Evolutionary conservation across 1,140 invertebrate species (phyloP).

Genomic region (Megathymus violae): DNA sequence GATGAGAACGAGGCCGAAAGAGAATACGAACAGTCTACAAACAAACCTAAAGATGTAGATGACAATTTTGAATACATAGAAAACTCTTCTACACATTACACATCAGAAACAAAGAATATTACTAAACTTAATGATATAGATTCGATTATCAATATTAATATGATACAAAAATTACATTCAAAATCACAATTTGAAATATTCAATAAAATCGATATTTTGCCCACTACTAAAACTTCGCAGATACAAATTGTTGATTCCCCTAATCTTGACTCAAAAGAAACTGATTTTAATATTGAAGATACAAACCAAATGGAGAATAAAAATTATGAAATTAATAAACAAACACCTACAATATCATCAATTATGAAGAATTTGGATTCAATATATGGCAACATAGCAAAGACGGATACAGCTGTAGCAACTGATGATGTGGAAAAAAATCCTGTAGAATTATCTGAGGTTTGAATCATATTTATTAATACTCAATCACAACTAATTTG

Average conservation of each 20-base stretch:
- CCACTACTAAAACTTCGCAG: background rate
- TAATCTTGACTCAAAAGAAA: background rate
- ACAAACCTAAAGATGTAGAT: background rate
- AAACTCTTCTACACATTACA: background rate
- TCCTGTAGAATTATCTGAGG: background rate
- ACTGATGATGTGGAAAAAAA: background rate
- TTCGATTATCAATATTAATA: no score
- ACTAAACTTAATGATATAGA: background rate
- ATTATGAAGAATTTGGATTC: slow-evolving; percentile 11
- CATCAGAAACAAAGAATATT: background rate
- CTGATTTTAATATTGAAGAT: background rate
- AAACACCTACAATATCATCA: background rate
- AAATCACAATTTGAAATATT: no score
- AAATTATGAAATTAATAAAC: background rate
- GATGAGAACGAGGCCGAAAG: slow-evolving; percentile 19
- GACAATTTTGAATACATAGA: background rate
- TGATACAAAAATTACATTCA: no score
- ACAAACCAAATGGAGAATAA: slow-evolving; percentile 6
- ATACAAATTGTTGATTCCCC: no score
- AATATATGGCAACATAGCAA: slow-evolving; percentile 7
- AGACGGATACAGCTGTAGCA: background rate
- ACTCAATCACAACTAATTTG: background rate
- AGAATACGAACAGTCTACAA: slow-evolving; percentile 21
- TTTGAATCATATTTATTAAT: background rate
- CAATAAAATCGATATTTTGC: no score